Conservation (phyloP, 2,113 vertebrate genomes). For the Meriones unguiculatus region DNA sequence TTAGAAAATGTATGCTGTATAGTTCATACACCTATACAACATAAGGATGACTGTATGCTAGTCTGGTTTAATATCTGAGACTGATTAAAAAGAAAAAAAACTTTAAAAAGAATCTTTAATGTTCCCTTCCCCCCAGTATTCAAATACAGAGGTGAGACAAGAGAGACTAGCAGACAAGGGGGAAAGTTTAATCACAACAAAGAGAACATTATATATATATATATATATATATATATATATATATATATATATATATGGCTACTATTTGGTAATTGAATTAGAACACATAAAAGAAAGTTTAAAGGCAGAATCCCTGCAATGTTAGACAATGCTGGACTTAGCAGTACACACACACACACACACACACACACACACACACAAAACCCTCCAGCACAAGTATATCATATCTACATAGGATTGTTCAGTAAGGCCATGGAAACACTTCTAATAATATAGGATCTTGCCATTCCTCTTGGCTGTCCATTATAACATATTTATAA, state of each 20-base stretch:
- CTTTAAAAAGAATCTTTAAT: not conserved
- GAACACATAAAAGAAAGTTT: not conserved
- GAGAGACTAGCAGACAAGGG: not conserved
- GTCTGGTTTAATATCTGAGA: not conserved
- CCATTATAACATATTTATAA: not conserved
- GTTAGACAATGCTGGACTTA: not conserved
- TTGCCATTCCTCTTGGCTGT: not conserved
- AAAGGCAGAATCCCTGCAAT: not conserved
- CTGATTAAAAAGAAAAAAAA: not conserved
- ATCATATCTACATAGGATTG: no score
- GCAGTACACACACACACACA: not conserved
- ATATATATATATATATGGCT: no score
- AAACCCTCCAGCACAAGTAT: no score
- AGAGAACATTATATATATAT: no score
- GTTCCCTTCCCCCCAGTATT: not conserved
- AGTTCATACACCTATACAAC: slow-evolving; percentile 12
- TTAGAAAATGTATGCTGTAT: slow-evolving; percentile 6
- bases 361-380: not conserved
- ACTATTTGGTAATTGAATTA: not conserved
- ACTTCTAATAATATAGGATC: no score
- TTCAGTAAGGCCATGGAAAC: not conserved
- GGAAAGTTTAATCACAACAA: not conserved
- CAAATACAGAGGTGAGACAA: not conserved
- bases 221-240: no score
- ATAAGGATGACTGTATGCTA: slow-evolving; percentile 3